Base-by-base conservation (phyloP, 37 sponge, comb jelly and placozoan species). In the Axinella damicornis region DNA sequence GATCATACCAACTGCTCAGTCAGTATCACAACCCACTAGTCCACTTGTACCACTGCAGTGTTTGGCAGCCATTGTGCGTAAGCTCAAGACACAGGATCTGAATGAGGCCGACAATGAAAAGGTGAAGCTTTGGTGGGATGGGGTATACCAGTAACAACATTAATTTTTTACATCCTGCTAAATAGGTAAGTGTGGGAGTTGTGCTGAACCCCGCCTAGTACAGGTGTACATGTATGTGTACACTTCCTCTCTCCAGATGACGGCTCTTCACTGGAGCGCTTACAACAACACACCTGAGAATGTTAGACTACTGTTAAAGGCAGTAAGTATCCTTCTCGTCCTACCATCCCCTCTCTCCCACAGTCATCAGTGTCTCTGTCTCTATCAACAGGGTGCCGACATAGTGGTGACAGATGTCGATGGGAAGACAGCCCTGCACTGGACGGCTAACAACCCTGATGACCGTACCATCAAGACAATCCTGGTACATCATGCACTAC, bases 211-310 rank as follows among this genome's bases (percentile, higher is more conserved):
- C n/a, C n/a, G n/a, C n/a, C n/a, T n/a, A n/a, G n/a, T n/a, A n/a
- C n/a, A n/a, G n/a, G n/a, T n/a, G n/a, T n/a, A n/a, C n/a, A n/a
- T n/a, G n/a, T n/a, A n/a, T n/a, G n/a, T n/a, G n/a, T n/a, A n/a
- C n/a, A n/a, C 14, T 15, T 46, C 32, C 21, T 30, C 22, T 58
- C 65, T n/a, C 27, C 53, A 93, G 92, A 96, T 96, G 96, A 96
- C 96, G 12, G 89, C 96, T 9, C 75, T 96, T 5, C 96, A 96
- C 59, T 96, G 96, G 96, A 91, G 96, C 90, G 96, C 96, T 0
- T 96, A 93, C 56, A 91, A 96, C 71, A 91, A 91, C 55, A 88
- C 69, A 53, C 30, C 85, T 28, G 96, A 96, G 5, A 85, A 81
- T 62, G 78, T 93, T 53, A 65, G 38, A 31, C 24, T 83, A 0